A percentile compares a stretch with the other conserved stretches of the same genome.
These are phyloP conservation scores for Stenopsyche tienmushanensis DNA, from an alignment of 1,140 invertebrate species.

Conservation along the genomic window DNA sequence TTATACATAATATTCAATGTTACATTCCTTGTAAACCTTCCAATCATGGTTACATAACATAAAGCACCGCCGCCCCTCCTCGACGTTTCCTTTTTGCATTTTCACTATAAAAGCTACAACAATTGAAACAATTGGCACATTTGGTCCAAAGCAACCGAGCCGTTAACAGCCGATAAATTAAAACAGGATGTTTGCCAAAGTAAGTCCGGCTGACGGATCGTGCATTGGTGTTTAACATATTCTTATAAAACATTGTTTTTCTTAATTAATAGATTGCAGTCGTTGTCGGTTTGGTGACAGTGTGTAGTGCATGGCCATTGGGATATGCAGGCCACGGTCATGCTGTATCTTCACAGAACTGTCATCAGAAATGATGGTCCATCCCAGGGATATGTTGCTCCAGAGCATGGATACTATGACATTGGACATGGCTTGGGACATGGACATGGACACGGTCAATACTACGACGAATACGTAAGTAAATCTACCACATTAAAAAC, in stretches of 20 bases:
- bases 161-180: slow-evolving; percentile 27
- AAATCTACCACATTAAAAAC: slow-evolving; percentile 18
- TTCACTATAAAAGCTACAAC: slow-evolving; percentile 36
- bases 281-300: slow-evolving; percentile 23
- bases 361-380: slow-evolving; percentile 36
- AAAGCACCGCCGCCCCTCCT: slow-evolving; percentile 4
- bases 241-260: background rate
- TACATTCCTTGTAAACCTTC: slow-evolving; percentile 33
- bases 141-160: slow-evolving; percentile 14
- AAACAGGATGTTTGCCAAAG: slow-evolving; percentile 35
- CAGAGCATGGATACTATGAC: slow-evolving; percentile 19
- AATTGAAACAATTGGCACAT: slow-evolving; percentile 29
- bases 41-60: slow-evolving; percentile 27
- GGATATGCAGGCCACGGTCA: slow-evolving; percentile 6
- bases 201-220: slow-evolving; percentile 12
- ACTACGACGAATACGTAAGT: slow-evolving; percentile 44
- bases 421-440: slow-evolving; percentile 26
- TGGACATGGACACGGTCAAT: slow-evolving; percentile 30
- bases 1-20: slow-evolving; percentile 31
- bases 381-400: slow-evolving; percentile 32
- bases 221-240: background rate
- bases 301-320: slow-evolving; percentile 15
- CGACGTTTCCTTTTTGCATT: slow-evolving; percentile 15
- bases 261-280: slow-evolving; percentile 22
- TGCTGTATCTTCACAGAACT: slow-evolving; percentile 29